Base-by-base conservation (phyloP, 2,113 vertebrate species). In the Antennarius striatus region DNA sequence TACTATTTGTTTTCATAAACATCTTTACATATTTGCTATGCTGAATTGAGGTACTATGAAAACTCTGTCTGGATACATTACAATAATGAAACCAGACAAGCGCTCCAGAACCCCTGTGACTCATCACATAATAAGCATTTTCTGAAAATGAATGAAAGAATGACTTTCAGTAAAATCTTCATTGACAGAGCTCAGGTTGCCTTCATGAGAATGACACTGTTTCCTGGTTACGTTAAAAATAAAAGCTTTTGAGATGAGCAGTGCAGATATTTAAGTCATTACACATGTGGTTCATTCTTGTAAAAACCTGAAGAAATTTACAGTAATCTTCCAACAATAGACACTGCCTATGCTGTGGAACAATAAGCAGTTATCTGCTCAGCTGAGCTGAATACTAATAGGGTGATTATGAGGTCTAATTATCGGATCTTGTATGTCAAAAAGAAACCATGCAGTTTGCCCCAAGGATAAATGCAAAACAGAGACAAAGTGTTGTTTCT, bases 371-470 rank as follows among this genome's bases (percentile, higher is more conserved):
- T 29, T 73, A 75, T 77, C 70, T 58, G 73, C 85, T 88, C 85
- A 79, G 79, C 83, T 79, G 83, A 80, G 81, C 87, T 88, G 88
- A 76, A 91, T 90, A 88, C 84, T 87, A 88, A 91, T 81, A 40
- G 76, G 71, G 46, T 85, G 84, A 90, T 91, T 89, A 88, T 73
- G 85, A 84, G 78, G 57, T 73, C 85, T 87, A 89, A 91, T 90
- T 90, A 87, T 89, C 84, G 89, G 85, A 90, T 85, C 84, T 73
- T 76, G 82, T 85, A 87, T 88, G 88, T 90, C 79, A 82, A 76
- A 75, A 79, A 67, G 70, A 80, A 81, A 61, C 65, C 49, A 11
- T 48, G 80, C 70, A 55, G 63, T 86, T 77, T 79, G 86, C 85
- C 83, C 83, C 0, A 63, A 80, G 84, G 86, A 82, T 3, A 4